Conservation (phyloP, 2,888 invertebrate species). For the Mactromeris polynyma region DNA sequence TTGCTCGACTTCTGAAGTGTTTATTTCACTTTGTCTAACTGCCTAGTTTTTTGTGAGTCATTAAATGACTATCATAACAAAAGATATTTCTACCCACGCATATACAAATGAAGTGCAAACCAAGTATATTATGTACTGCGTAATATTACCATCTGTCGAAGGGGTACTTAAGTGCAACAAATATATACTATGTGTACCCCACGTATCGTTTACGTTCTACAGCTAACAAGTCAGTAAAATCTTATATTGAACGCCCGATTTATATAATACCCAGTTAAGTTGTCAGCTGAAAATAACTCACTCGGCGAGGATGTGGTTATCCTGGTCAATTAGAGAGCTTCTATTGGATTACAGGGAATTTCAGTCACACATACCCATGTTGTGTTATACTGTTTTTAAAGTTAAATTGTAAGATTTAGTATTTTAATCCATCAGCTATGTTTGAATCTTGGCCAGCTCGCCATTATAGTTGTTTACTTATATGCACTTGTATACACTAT, state of each 20-base stretch:
- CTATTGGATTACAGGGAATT: too few species aligned
- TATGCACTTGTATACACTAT: too few species aligned
- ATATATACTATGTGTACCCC: neutral
- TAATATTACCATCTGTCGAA: neutral
- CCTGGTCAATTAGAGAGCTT: too few species aligned
- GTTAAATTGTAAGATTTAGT: too few species aligned
- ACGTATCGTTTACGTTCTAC: neutral
- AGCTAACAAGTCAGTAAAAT: neutral
- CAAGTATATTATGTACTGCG: neutral
- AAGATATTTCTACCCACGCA: neutral
- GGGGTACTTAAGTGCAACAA: conserved; percentile 2
- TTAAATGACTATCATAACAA: conserved; percentile 8
- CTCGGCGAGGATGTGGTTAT: too few species aligned
- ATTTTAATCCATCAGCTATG: too few species aligned
- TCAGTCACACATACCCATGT: too few species aligned
- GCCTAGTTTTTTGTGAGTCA: conserved; percentile 14
- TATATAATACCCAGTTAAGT: neutral
- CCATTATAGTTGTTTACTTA: too few species aligned
- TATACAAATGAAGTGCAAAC: neutral
- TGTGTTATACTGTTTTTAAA: too few species aligned
- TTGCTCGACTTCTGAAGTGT: neutral
- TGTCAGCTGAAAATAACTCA: neutral
- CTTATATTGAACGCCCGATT: neutral
- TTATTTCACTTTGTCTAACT: neutral
- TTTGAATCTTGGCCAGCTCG: too few species aligned